These are phyloP conservation scores for Hoplodrina ambigua DNA, from an alignment of 2,888 invertebrate genomes.

Conservation along the genomic window DNA sequence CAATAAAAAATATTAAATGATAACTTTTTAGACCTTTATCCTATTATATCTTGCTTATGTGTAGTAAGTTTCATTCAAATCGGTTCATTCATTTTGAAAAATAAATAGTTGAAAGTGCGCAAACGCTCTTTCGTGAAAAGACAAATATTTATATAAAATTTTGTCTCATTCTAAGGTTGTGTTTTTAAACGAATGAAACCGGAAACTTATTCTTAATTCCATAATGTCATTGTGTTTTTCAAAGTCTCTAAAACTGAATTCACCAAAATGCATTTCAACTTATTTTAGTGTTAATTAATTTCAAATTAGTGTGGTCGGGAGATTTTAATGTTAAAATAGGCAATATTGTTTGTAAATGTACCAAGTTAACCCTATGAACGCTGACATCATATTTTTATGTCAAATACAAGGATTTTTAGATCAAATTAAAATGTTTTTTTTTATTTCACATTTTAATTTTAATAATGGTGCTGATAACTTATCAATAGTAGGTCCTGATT, in stretches of 20 bases:
- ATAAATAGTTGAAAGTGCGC: no score
- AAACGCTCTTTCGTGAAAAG: not conserved
- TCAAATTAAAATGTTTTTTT: not conserved
- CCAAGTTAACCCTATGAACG: constrained; percentile 35
- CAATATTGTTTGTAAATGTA: constrained; percentile 9
- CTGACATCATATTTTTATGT: not conserved
- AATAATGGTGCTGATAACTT: constrained; percentile 19
- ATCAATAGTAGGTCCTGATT: constrained; percentile 1
- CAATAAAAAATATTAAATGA: no score
- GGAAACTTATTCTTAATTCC: not conserved
- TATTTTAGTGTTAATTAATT: constrained; percentile 6
- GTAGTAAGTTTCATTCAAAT: no score
- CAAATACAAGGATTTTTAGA: not conserved
- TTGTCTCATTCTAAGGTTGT: not conserved
- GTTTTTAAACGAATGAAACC: constrained; percentile 3
- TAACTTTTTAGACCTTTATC: no score
- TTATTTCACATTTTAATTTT: not conserved
- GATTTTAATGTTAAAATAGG: constrained; percentile 11
- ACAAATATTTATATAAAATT: no score
- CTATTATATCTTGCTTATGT: no score
- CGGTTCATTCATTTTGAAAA: no score
- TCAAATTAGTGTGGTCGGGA: constrained; percentile 9
- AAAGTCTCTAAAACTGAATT: not conserved
- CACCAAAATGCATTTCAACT: constrained; percentile 14
- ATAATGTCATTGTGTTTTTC: not conserved